Evolutionary conservation across 1,140 invertebrate genomes (phyloP).

Genomic region (Drosophila nebulosa): DNA sequence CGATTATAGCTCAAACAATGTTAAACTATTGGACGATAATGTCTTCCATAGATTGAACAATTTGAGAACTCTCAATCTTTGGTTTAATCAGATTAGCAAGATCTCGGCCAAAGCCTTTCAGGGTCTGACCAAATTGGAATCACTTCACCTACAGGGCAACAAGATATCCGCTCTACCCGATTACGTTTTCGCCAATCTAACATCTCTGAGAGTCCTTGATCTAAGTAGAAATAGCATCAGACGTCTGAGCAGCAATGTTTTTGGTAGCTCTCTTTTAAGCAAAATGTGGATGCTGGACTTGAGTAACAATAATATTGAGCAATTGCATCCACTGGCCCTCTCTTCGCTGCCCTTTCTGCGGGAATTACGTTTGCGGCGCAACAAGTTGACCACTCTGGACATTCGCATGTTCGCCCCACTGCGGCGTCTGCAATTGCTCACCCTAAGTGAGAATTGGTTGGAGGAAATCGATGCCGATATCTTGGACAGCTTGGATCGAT

Average conservation of each 20-base stretch:
- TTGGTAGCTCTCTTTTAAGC: constrained; percentile 43
- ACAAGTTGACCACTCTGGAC: constrained; percentile 54
- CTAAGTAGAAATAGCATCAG: constrained; percentile 56
- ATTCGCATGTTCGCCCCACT: constrained; percentile 62
- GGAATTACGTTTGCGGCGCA: constrained; percentile 52
- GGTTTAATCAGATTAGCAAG: constrained; percentile 46
- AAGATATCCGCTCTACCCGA: constrained; percentile 43
- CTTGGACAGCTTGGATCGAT: constrained; percentile 29
- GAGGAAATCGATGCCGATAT: constrained; percentile 47
- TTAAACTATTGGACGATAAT: constrained; percentile 26
- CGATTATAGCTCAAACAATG: constrained; percentile 69
- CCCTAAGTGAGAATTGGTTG: constrained; percentile 57
- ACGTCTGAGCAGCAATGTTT: constrained; percentile 26
- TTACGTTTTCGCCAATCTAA: constrained; percentile 53
- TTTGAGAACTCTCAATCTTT: constrained; percentile 51
- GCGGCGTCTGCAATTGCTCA: constrained; percentile 48
- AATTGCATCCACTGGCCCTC: constrained; percentile 58
- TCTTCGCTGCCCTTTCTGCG: constrained; percentile 48
- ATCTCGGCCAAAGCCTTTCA: constrained; percentile 44
- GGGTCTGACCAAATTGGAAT: constrained; percentile 34
- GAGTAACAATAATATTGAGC: constrained; percentile 52
- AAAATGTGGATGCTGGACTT: constrained; percentile 41
- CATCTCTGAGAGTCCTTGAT: constrained; percentile 43
- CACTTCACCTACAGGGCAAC: constrained; percentile 57
- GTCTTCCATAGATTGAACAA: constrained; percentile 40